Evolutionary conservation across 2,888 invertebrate genomes (phyloP).

Genomic region (Drosophila colorata): DNA sequence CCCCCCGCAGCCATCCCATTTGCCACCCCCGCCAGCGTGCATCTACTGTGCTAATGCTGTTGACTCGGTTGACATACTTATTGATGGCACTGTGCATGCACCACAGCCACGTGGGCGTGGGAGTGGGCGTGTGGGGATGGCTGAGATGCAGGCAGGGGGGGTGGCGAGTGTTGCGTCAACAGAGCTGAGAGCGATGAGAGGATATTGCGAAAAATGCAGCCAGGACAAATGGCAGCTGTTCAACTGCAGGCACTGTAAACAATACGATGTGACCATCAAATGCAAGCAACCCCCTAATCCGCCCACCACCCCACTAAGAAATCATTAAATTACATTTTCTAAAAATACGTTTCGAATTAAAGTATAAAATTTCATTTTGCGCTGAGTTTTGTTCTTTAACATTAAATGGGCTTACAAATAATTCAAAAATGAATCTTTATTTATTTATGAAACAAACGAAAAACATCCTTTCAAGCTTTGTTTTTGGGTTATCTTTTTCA

Average conservation of each 20-base stretch:
- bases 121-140: conserved; percentile 1
- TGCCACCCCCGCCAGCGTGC: neutral
- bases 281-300: conserved; percentile 3
- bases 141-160: neutral
- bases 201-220: conserved; percentile 50
- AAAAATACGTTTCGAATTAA: too few species aligned
- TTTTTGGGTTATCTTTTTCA: too few species aligned
- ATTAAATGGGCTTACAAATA: too few species aligned
- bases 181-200: conserved; percentile 29
- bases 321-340: neutral
- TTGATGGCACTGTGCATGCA: conserved; percentile 61
- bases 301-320: neutral
- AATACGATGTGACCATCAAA: conserved; percentile 31
- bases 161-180: conserved; percentile 10
- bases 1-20: neutral
- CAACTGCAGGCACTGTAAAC: conserved; percentile 36
- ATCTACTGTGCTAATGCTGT: conserved; percentile 49
- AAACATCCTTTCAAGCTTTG: too few species aligned
- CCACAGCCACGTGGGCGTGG: conserved; percentile 30
- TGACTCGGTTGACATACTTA: conserved; percentile 71
- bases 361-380: too few species aligned
- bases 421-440: too few species aligned
- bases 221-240: conserved; percentile 48
- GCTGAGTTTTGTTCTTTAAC: too few species aligned
- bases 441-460: too few species aligned